Percentiles rank a stretch among this genome's conserved stretches.
Evolutionary conservation across 2,888 invertebrate genomes (phyloP).

Genomic region (Eucriotettix oculatus): DNA sequence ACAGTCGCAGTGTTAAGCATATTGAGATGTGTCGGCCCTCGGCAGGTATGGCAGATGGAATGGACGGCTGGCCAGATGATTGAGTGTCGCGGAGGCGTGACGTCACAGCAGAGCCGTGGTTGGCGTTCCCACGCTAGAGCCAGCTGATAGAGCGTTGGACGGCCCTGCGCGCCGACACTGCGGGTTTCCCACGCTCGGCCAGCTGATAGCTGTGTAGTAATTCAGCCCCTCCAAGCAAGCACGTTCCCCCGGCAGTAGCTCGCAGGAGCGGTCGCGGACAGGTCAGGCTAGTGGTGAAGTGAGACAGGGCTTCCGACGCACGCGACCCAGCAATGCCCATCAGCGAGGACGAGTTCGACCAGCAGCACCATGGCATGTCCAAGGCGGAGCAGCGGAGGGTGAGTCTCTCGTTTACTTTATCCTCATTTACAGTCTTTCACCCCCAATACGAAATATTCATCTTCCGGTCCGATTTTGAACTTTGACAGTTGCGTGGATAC

Average conservation of each 20-base stretch:
- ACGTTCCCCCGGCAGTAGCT: neutral
- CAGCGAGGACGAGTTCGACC: constrained; percentile 43
- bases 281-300: neutral
- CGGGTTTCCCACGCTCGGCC: neutral
- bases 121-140: neutral
- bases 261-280: neutral
- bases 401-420: neutral
- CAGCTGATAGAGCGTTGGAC: neutral
- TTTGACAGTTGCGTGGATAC: too few species aligned
- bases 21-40: too few species aligned
- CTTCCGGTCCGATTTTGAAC: too few species aligned
- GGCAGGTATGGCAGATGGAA: too few species aligned
- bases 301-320: too few species aligned
- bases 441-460: too few species aligned
- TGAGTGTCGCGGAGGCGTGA: too few species aligned
- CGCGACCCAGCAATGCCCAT: constrained; percentile 31
- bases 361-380: constrained; percentile 13
- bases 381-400: neutral
- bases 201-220: neutral
- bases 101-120: neutral
- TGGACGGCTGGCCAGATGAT: too few species aligned
- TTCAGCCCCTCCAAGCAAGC: neutral
- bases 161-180: neutral
- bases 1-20: too few species aligned
- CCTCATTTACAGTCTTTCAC: too few species aligned